Conservation (phyloP, 2,888 invertebrate genomes). For the Tetragonisca angustula region DNA sequence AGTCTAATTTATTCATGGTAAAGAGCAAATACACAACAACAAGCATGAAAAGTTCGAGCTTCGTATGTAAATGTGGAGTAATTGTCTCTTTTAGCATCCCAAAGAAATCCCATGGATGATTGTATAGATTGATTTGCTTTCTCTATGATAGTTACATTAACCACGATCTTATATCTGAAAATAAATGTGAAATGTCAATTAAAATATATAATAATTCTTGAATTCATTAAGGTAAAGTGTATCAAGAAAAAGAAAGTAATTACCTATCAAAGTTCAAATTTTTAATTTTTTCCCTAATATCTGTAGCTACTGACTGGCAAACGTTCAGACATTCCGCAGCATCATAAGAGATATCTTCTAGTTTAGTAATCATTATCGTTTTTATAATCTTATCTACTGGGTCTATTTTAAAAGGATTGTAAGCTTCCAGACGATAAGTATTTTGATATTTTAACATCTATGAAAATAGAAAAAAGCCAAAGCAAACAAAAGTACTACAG, state of each 20-base stretch:
- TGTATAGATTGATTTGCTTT: conserved; percentile 88
- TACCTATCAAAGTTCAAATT: conserved; percentile 89
- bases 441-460: conserved; percentile 86
- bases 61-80: conserved; percentile 87
- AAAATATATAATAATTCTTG: background rate
- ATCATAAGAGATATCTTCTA: conserved; percentile 87
- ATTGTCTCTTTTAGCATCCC: conserved; percentile 88
- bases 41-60: conserved; percentile 87
- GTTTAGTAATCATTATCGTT: conserved; percentile 86
- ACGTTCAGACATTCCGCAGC: conserved; percentile 86
- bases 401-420: conserved; percentile 87
- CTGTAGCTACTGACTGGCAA: conserved; percentile 86
- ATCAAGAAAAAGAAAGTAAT: background rate
- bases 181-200: background rate
- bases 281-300: conserved; percentile 87
- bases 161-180: conserved; percentile 88
- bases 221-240: background rate
- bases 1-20: conserved; percentile 87
- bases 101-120: conserved; percentile 87
- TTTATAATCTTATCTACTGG: conserved; percentile 87
- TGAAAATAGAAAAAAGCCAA: conserved; percentile 19
- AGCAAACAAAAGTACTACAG: background rate
- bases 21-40: conserved; percentile 88
- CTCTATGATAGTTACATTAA: conserved; percentile 88
- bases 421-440: conserved; percentile 88